phyloP scores from a whole-genome alignment of 2,888 invertebrate genomes.

The Autographa pulchrina region DNA sequence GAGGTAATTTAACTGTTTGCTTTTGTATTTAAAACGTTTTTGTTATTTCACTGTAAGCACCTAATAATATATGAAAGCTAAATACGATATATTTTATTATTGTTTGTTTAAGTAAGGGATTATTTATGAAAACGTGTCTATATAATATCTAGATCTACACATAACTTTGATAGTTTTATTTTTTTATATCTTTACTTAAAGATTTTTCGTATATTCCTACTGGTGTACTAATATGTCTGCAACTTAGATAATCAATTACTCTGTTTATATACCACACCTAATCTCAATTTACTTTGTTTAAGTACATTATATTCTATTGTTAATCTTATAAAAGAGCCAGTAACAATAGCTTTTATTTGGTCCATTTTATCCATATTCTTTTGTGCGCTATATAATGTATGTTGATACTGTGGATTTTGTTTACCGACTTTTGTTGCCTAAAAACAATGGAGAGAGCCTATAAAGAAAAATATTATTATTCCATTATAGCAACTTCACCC shows the following conservation, averaged over 20 bases:
- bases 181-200: background rate
- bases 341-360: slow-evolving; percentile 58
- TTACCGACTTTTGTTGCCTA: slow-evolving; percentile 30
- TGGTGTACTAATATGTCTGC: background rate
- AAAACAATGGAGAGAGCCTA: slow-evolving; percentile 9
- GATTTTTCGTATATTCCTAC: background rate
- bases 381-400: slow-evolving; percentile 37
- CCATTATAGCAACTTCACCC: background rate
- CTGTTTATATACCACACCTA: slow-evolving; percentile 33
- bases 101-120: background rate
- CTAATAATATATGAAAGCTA: background rate
- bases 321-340: slow-evolving; percentile 50
- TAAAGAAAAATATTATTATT: slow-evolving; percentile 5
- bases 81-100: background rate
- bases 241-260: slow-evolving; percentile 30
- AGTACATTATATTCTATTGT: slow-evolving; percentile 58
- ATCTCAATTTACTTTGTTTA: slow-evolving; percentile 57
- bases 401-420: slow-evolving; percentile 32
- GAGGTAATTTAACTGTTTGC: slow-evolving; percentile 2
- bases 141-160: background rate
- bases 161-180: background rate
- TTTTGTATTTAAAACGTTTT: slow-evolving; percentile 10
- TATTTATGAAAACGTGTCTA: background rate
- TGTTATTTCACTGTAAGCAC: background rate
- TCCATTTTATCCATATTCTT: slow-evolving; percentile 49